These are phyloP conservation scores for Pelecanoides urinatrix DNA, from an alignment of 2,113 vertebrate species.

Conservation along the genomic window DNA sequence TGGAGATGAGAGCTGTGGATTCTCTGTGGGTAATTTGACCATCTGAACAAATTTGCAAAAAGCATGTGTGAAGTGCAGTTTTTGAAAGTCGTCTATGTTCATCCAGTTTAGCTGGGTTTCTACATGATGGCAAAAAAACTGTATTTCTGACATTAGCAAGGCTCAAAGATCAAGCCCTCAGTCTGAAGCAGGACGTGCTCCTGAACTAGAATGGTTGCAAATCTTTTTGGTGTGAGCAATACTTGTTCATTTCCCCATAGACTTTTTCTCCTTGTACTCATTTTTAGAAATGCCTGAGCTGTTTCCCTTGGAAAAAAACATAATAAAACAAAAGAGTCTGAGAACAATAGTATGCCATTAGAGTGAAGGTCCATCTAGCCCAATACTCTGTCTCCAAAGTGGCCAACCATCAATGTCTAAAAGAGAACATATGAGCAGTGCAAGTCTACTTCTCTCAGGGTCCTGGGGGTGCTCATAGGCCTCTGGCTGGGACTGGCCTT, in stretches of 20 bases:
- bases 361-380: not conserved
- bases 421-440: not conserved
- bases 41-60: not conserved
- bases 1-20: not conserved
- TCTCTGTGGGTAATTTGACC: not conserved
- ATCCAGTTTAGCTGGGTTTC: not conserved
- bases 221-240: not conserved
- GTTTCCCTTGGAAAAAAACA: not conserved
- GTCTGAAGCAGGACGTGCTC: not conserved
- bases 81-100: not conserved
- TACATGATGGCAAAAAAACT: not conserved
- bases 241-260: not conserved
- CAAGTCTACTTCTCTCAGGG: not conserved
- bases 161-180: not conserved
- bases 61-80: accelerated
- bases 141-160: not conserved
- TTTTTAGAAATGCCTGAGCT: not conserved
- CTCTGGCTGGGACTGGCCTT: not conserved
- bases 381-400: not conserved
- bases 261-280: not conserved
- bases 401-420: not conserved
- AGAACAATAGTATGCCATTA: not conserved
- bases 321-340: not conserved
- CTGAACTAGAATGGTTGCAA: not conserved
- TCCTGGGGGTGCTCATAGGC: not conserved